These are phyloP conservation scores for Xanthostigma xanthostigma DNA, from an alignment of 2,888 invertebrate species.

Conservation along the genomic window DNA sequence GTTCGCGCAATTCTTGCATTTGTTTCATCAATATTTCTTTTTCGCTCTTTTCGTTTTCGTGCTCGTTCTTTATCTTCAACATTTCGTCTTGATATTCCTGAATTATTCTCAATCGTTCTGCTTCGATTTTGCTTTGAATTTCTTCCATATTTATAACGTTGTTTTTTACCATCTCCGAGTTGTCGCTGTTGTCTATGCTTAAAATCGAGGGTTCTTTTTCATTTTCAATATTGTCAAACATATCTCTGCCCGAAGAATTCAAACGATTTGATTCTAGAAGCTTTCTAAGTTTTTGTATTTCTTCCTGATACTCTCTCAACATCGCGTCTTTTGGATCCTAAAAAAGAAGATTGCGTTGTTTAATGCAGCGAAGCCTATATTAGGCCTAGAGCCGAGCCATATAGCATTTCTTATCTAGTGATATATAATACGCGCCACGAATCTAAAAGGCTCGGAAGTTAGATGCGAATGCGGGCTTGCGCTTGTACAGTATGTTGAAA, in stretches of 20 bases:
- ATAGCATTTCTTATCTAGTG: too few relatives aligned
- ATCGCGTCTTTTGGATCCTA: constrained; percentile 77
- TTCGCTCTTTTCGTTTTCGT: constrained; percentile 27
- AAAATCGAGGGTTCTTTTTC: constrained; percentile 15
- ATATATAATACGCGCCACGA: too few relatives aligned
- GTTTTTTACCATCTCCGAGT: constrained; percentile 13
- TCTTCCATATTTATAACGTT: constrained; percentile 9
- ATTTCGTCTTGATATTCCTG: constrained; percentile 38
- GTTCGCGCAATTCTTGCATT: constrained; percentile 37
- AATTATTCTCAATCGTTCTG: constrained; percentile 26
- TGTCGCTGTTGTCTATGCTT: constrained; percentile 7
- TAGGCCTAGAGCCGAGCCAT: too few relatives aligned
- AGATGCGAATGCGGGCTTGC: too few relatives aligned
- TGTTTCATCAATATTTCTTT: constrained; percentile 26
- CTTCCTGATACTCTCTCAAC: constrained; percentile 69
- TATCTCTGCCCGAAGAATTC: background rate
- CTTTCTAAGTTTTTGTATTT: constrained; percentile 55
- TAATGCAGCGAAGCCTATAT: too few relatives aligned
- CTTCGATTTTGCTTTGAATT: constrained; percentile 15
- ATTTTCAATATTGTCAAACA: constrained; percentile 16
- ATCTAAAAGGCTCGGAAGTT: too few relatives aligned
- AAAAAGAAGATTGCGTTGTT: constrained; percentile 1
- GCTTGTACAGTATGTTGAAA: too few relatives aligned
- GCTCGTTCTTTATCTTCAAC: constrained; percentile 26
- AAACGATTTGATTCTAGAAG: constrained; percentile 28